These are phyloP conservation scores for Edolisoma coerulescens DNA, from an alignment of 2,113 vertebrate genomes.

Conservation along the genomic window DNA sequence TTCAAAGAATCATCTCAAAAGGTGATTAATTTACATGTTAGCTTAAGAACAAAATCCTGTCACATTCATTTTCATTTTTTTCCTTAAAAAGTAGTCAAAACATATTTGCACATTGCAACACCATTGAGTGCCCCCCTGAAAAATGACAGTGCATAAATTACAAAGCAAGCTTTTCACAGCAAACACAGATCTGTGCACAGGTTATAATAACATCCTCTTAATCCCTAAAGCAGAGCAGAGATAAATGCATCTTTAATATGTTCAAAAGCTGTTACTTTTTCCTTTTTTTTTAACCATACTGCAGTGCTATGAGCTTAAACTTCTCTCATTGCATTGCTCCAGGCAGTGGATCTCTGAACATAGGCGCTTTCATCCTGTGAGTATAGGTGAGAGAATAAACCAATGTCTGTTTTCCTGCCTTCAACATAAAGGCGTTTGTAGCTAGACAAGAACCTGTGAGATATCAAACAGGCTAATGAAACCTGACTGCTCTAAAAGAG, in stretches of 20 bases:
- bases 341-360: neutral
- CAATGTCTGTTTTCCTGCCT: neutral
- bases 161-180: neutral
- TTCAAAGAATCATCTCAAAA: neutral
- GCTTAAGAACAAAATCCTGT: neutral
- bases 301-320: neutral
- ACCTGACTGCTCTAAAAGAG: neutral
- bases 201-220: neutral
- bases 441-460: neutral
- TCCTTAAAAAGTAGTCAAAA: conserved; percentile 19
- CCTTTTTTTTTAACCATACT: neutral
- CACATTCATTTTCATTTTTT: neutral
- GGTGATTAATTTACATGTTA: neutral
- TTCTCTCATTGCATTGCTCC: neutral
- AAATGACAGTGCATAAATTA: conserved; percentile 26
- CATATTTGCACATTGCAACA: neutral
- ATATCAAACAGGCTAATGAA: conserved; percentile 10
- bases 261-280: neutral
- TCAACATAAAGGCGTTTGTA: neutral
- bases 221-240: neutral
- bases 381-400: neutral
- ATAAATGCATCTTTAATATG: neutral
- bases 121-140: neutral
- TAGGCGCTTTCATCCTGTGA: neutral
- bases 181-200: neutral